phyloP scores from a whole-genome alignment of 1,140 invertebrate genomes.

The Dendrolimus kikuchii region DNA sequence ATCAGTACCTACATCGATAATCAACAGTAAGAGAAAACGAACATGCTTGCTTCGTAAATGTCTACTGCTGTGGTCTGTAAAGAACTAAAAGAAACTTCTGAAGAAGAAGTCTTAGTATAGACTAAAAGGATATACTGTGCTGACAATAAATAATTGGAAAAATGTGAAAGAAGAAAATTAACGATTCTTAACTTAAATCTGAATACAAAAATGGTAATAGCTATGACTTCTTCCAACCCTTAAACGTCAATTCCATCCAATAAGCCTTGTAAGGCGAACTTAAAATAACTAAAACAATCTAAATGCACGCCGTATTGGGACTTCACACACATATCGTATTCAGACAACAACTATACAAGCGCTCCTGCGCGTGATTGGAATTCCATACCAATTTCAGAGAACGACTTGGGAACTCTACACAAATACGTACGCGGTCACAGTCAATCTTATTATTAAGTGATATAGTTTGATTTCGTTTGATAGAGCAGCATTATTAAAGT shows the following conservation, averaged over 20 bases:
- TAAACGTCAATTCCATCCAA: background rate
- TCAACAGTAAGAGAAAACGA: too few species aligned
- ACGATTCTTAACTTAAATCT: too few species aligned
- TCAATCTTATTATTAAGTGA: constrained; percentile 20
- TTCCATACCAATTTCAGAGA: constrained; percentile 40
- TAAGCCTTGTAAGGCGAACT: constrained; percentile 19
- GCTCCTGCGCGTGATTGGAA: constrained; percentile 48
- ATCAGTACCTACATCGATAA: too few species aligned
- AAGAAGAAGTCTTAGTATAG: too few species aligned
- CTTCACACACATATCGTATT: constrained; percentile 51
- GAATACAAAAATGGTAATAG: too few species aligned
- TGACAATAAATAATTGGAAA: too few species aligned
- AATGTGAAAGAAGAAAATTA: too few species aligned
- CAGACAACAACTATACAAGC: constrained; percentile 47
- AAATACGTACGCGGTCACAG: constrained; percentile 18
- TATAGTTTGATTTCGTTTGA: constrained; percentile 16
- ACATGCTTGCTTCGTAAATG: too few species aligned
- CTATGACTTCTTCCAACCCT: too few species aligned
- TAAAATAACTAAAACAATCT: constrained; percentile 54
- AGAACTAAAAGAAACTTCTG: too few species aligned
- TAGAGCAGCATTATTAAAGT: constrained; percentile 8
- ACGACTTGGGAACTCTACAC: constrained; percentile 20
- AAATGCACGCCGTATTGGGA: constrained; percentile 50
- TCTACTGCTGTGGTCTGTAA: too few species aligned
- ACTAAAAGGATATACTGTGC: too few species aligned